Percentiles rank a stretch among this genome's conserved stretches.
Evolutionary conservation across 2,797 vertebrate genomes (phyloP).

Genomic region (Spheniscus humboldti): DNA sequence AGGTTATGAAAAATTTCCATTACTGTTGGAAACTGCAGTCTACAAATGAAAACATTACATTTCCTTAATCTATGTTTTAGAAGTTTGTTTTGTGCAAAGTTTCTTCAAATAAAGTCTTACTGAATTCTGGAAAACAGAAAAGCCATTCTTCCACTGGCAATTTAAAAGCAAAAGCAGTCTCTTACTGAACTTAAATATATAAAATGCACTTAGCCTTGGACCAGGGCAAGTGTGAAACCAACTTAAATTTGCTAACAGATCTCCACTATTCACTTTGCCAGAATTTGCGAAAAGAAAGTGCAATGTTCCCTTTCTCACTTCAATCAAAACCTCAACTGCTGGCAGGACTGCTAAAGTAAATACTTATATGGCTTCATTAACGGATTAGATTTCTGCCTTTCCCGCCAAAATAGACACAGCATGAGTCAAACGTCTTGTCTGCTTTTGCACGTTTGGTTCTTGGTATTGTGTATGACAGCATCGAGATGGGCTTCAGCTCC

Average conservation of each 20-base stretch:
- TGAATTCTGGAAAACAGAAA: slow-evolving; percentile 32
- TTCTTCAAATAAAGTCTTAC: background rate
- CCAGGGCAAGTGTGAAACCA: slow-evolving; percentile 60
- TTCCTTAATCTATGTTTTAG: slow-evolving; percentile 28
- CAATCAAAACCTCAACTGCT: slow-evolving; percentile 52
- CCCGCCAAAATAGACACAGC: slow-evolving; percentile 57
- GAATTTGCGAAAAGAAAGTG: slow-evolving; percentile 9
- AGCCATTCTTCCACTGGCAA: background rate
- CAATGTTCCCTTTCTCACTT: slow-evolving; percentile 57
- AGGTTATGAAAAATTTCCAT: slow-evolving; percentile 45
- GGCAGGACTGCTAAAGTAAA: slow-evolving; percentile 65
- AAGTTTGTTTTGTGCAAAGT: background rate
- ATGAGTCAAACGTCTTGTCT: slow-evolving; percentile 35
- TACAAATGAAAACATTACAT: slow-evolving; percentile 32
- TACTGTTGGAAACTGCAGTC: slow-evolving; percentile 11
- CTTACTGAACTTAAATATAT: slow-evolving; percentile 14
- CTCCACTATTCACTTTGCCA: slow-evolving; percentile 51
- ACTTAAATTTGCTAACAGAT: slow-evolving; percentile 64
- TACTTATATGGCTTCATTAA: slow-evolving; percentile 60
- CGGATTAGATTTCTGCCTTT: slow-evolving; percentile 53
- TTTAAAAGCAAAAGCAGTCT: slow-evolving; percentile 34
- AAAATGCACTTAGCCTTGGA: slow-evolving; percentile 52
- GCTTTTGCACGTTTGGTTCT: slow-evolving; percentile 38
- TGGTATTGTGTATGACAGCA: slow-evolving; percentile 6
- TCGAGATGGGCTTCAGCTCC: background rate